phyloP scores from a whole-genome alignment of 2,888 invertebrate species.

The Flabesymbios commensalis region DNA sequence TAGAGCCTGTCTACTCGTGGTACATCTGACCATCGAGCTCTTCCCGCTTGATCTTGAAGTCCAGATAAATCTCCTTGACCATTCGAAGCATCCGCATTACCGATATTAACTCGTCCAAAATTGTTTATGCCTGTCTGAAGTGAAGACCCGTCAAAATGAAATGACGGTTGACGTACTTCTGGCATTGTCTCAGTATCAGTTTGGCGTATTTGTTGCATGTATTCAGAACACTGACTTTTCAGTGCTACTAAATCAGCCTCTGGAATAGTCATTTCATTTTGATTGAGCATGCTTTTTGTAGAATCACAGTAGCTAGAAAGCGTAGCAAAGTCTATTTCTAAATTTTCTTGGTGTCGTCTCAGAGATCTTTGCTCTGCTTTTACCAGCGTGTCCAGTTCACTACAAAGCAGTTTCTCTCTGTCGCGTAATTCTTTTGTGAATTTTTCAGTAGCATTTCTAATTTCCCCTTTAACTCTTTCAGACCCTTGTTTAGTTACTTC shows the following conservation, averaged over 20 bases:
- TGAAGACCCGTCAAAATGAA: slow-evolving; percentile 47
- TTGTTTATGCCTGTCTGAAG: slow-evolving; percentile 41
- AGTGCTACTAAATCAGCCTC: slow-evolving; percentile 46
- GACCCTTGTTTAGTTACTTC: slow-evolving; percentile 86
- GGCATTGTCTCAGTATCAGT: slow-evolving; percentile 77
- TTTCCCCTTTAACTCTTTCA: slow-evolving; percentile 86
- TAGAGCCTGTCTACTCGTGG: no score
- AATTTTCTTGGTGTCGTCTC: slow-evolving; percentile 85
- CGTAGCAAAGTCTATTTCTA: slow-evolving; percentile 92
- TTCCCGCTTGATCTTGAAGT: no score
- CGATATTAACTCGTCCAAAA: no score
- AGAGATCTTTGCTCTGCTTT: slow-evolving; percentile 82
- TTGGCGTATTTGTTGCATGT: slow-evolving; percentile 44
- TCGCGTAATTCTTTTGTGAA: slow-evolving; percentile 60
- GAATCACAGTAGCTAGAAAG: slow-evolving; percentile 92
- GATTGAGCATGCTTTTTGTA: slow-evolving; percentile 29
- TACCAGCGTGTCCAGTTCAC: slow-evolving; percentile 81
- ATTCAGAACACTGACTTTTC: slow-evolving; percentile 45
- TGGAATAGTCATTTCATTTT: slow-evolving; percentile 30
- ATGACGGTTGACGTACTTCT: slow-evolving; percentile 67
- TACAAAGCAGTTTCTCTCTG: slow-evolving; percentile 68
- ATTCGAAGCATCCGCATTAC: no score
- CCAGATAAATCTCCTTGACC: no score
- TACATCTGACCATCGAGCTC: no score
- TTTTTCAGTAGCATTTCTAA: slow-evolving; percentile 67